phyloP scores from a whole-genome alignment of 2,888 invertebrate species.

The Metacarcinus magister region DNA sequence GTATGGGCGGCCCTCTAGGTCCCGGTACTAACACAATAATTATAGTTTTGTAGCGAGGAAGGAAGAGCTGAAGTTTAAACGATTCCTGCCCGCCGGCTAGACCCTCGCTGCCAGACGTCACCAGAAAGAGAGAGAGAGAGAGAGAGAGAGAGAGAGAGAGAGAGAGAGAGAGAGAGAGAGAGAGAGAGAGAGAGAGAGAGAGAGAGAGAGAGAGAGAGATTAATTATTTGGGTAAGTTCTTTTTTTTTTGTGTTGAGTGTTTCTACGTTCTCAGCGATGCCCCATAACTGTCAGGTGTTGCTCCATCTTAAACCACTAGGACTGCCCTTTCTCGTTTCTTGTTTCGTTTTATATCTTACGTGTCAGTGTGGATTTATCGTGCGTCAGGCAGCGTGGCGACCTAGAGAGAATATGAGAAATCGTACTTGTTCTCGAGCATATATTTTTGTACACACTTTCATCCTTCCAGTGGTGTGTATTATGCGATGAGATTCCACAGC shows the following conservation, averaged over 20 bases:
- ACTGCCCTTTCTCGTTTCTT: neutral
- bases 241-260: neutral
- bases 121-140: too few species aligned
- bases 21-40: slow-evolving; percentile 80
- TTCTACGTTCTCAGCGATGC: neutral
- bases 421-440: slow-evolving; percentile 50
- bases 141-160: too few species aligned
- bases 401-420: slow-evolving; percentile 43
- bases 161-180: too few species aligned
- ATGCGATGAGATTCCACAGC: neutral
- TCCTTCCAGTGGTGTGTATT: neutral
- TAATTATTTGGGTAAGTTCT: neutral
- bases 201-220: neutral
- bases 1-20: slow-evolving; percentile 76
- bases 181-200: too few species aligned
- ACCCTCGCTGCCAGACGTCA: slow-evolving; percentile 52
- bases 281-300: neutral
- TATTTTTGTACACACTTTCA: slow-evolving; percentile 59
- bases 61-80: slow-evolving; percentile 77
- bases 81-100: slow-evolving; percentile 71
- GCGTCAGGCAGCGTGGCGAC: slow-evolving; percentile 55
- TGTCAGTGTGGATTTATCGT: slow-evolving; percentile 10
- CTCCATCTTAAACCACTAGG: neutral
- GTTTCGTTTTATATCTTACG: neutral
- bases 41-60: slow-evolving; percentile 77